A percentile compares a stretch with the other conserved stretches of the same genome.
These are phyloP conservation scores for Desmophyllum pertusum DNA, from an alignment of 92 coral and sea anemone species.

Conservation along the genomic window DNA sequence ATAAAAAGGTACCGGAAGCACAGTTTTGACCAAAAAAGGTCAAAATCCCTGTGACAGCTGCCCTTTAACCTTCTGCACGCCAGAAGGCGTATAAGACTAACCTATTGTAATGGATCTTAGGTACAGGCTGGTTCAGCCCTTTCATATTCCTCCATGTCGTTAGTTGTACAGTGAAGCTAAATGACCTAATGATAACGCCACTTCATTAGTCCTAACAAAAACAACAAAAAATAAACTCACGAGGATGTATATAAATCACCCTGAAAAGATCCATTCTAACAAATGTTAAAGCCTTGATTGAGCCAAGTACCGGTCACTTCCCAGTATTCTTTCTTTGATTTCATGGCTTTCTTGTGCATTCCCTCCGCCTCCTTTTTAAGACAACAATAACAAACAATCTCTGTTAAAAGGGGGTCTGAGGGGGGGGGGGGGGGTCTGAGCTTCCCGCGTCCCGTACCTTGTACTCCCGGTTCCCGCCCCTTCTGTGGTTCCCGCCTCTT, in stretches of 20 bases:
- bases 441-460: no score
- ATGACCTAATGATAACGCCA: conserved; percentile 95
- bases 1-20: no score
- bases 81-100: no score
- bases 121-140: conserved; percentile 91
- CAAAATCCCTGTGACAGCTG: neutral
- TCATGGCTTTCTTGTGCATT: conserved; percentile 97
- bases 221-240: neutral
- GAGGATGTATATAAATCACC: neutral
- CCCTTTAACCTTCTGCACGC: no score
- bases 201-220: conserved; percentile 93
- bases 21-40: neutral
- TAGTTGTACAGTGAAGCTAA: conserved; percentile 94
- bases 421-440: no score
- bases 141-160: conserved; percentile 93
- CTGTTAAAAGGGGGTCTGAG: no score
- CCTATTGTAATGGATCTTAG: conserved; percentile 92
- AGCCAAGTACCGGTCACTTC: conserved; percentile 94
- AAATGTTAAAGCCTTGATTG: neutral
- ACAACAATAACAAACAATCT: neutral
- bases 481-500: no score
- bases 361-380: conserved; percentile 87
- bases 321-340: conserved; percentile 92
- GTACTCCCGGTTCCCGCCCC: no score
- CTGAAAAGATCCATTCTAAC: neutral